Evolutionary conservation across 2,797 vertebrate species (phyloP).

Genomic region (Diplodus puntazzo): DNA sequence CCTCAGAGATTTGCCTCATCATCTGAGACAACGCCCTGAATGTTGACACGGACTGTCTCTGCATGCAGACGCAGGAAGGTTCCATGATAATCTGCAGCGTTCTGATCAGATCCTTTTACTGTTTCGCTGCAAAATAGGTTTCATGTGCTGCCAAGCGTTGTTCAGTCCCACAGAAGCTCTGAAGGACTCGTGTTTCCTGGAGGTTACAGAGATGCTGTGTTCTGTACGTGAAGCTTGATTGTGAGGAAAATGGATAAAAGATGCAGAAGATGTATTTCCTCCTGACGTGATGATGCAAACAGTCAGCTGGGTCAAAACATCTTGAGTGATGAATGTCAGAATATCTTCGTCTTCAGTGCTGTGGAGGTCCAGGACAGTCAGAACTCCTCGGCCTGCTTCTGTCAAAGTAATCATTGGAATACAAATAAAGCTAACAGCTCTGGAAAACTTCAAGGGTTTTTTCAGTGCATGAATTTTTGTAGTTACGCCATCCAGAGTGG

Average conservation of each 20-base stretch:
- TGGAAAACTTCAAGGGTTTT: too few relatives aligned
- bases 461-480: not conserved
- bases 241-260: not conserved
- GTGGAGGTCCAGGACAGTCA: too few relatives aligned
- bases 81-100: not conserved
- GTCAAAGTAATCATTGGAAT: too few relatives aligned
- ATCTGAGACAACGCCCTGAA: constrained; percentile 63
- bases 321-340: too few relatives aligned
- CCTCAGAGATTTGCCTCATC: constrained; percentile 50
- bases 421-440: not conserved
- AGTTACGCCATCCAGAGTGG: not conserved
- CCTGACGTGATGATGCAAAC: not conserved
- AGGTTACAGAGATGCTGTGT: not conserved
- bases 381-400: too few relatives aligned
- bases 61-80: not conserved
- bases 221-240: not conserved
- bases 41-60: constrained; percentile 22
- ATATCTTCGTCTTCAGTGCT: too few relatives aligned
- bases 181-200: not conserved
- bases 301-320: too few relatives aligned
- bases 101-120: not conserved
- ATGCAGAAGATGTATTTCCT: not conserved
- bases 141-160: not conserved
- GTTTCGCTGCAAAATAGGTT: not conserved
- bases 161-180: not conserved